A percentile compares a stretch with the other conserved stretches of the same genome.
Evolutionary conservation across 2,797 vertebrate genomes (phyloP).

Genomic region (Coluber constrictor): DNA sequence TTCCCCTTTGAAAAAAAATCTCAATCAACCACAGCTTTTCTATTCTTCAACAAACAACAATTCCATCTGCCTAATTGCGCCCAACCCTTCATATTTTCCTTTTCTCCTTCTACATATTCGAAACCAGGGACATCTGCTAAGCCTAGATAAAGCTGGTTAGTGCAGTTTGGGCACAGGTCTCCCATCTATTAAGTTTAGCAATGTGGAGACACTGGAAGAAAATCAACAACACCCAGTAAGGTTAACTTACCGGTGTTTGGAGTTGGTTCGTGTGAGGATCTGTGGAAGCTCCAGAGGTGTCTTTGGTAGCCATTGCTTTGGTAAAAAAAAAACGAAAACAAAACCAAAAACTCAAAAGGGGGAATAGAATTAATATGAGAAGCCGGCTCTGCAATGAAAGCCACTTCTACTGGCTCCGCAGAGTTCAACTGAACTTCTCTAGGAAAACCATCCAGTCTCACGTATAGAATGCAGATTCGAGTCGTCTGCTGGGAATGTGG

Average conservation of each 20-base stretch:
- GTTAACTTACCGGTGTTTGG: slow-evolving; percentile 79
- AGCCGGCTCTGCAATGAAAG: slow-evolving; percentile 31
- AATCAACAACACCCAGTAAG: not conserved
- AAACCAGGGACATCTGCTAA: not conserved
- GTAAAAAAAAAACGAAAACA: slow-evolving; percentile 34
- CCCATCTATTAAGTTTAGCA: not conserved
- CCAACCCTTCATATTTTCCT: not conserved
- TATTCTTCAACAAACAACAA: not conserved
- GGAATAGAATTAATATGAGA: slow-evolving; percentile 25
- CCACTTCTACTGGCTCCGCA: not conserved
- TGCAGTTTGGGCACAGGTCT: not conserved
- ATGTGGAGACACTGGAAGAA: not conserved
- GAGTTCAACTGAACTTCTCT: slow-evolving; percentile 33
- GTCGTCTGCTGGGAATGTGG: not conserved
- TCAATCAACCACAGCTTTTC: not conserved
- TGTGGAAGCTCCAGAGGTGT: slow-evolving; percentile 73
- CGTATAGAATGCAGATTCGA: slow-evolving; percentile 40
- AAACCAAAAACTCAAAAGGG: not conserved
- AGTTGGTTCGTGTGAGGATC: slow-evolving; percentile 67
- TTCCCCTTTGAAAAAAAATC: not conserved
- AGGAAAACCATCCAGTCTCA: slow-evolving; percentile 46
- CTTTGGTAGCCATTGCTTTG: slow-evolving; percentile 80
- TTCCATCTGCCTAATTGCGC: not conserved
- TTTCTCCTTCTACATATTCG: not conserved
- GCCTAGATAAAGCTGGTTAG: not conserved